Conservation (phyloP, 2,113 vertebrate species). For the Candoia aspera region DNA sequence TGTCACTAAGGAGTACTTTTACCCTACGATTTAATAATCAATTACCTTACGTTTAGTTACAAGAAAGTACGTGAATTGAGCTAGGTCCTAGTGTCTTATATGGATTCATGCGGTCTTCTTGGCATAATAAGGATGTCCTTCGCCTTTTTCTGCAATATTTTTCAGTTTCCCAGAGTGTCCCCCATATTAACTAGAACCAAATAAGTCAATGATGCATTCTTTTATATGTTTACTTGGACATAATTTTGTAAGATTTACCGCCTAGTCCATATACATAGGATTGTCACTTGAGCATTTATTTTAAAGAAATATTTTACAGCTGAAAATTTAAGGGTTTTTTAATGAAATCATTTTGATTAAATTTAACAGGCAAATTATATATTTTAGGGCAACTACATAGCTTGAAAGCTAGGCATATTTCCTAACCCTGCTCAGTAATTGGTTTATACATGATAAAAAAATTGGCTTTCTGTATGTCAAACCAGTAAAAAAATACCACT, state of each 20-base stretch:
- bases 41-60: background rate
- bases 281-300: background rate
- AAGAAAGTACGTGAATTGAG: background rate
- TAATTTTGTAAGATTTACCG: background rate
- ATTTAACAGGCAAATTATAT: background rate
- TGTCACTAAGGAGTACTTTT: background rate
- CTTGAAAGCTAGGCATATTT: background rate
- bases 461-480: background rate
- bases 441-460: background rate
- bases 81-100: background rate
- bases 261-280: background rate
- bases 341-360: background rate
- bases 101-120: background rate
- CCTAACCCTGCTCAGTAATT: background rate
- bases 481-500: background rate
- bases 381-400: background rate
- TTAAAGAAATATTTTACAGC: background rate
- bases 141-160: background rate
- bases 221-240: background rate
- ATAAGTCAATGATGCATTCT: background rate
- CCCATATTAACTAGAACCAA: background rate
- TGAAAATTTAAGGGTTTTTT: background rate
- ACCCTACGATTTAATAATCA: background rate
- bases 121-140: background rate
- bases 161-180: background rate